phyloP scores from a whole-genome alignment of 1,140 invertebrate species.

The Eubasilissa regina region DNA sequence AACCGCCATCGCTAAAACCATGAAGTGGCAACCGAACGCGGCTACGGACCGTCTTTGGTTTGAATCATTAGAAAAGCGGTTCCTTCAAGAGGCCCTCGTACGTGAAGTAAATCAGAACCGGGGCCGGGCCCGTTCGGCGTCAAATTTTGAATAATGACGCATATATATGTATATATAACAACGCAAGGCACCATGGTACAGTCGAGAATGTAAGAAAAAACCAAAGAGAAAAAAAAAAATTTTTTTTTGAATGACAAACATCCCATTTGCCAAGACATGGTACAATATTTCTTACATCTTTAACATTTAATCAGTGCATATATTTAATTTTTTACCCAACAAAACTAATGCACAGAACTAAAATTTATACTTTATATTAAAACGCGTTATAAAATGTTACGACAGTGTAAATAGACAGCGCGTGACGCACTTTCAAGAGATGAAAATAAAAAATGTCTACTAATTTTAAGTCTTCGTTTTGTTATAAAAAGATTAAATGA shows the following conservation, averaged over 20 bases:
- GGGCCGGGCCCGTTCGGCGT: not conserved
- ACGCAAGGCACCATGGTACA: conserved; percentile 23
- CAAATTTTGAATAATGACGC: not conserved
- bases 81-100: not conserved
- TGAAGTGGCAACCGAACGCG: not conserved
- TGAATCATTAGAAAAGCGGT: not conserved
- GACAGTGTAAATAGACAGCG: too few species aligned
- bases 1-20: not conserved
- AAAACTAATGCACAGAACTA: not conserved
- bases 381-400: conserved; percentile 4
- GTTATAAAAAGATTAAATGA: too few species aligned
- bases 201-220: conserved; percentile 12
- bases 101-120: not conserved
- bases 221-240: not conserved
- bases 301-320: not conserved
- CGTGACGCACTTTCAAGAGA: too few species aligned
- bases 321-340: conserved; percentile 7
- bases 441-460: too few species aligned
- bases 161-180: not conserved
- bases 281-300: conserved; percentile 1
- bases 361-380: conserved; percentile 21
- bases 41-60: not conserved
- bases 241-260: too few species aligned
- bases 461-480: too few species aligned
- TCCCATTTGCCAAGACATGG: too few species aligned